These are phyloP conservation scores for Scrobipalpa costella DNA, from an alignment of 2,888 invertebrate species.

Conservation along the genomic window DNA sequence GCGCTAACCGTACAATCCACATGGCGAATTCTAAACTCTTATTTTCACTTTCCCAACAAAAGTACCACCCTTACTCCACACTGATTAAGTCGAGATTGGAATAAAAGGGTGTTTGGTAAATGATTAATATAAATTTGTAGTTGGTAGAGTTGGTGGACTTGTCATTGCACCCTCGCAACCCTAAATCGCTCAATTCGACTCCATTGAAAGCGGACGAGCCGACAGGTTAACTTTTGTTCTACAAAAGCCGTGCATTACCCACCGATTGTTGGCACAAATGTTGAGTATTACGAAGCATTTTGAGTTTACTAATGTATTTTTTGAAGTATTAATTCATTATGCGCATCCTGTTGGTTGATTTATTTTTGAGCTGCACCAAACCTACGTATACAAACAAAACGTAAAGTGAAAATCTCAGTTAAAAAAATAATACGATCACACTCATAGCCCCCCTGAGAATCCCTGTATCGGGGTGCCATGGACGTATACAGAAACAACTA, in stretches of 20 bases:
- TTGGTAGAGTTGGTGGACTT: conserved; percentile 64
- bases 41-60: conserved; percentile 21
- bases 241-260: conserved; percentile 77
- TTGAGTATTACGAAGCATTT: conserved; percentile 74
- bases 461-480: too few relatives aligned
- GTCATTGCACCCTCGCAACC: conserved; percentile 80
- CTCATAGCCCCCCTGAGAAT: too few relatives aligned
- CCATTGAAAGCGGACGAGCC: conserved; percentile 56
- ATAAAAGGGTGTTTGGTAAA: neutral
- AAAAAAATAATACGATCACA: too few relatives aligned
- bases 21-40: conserved; percentile 61
- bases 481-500: too few relatives aligned
- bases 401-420: too few relatives aligned
- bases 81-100: conserved; percentile 40
- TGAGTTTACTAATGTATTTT: conserved; percentile 62
- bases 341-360: conserved; percentile 29
- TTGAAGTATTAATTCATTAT: conserved; percentile 45
- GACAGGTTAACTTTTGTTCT: conserved; percentile 80
- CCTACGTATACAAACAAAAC: neutral
- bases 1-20: conserved; percentile 70
- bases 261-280: conserved; percentile 79
- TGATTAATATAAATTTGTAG: conserved; percentile 40
- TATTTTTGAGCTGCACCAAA: neutral
- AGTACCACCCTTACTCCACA: conserved; percentile 31
- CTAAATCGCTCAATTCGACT: conserved; percentile 76